Percentiles rank a stretch among this genome's conserved stretches.
Evolutionary conservation across 2,797 vertebrate genomes (phyloP).

Genomic region (Holocentrus rufus): DNA sequence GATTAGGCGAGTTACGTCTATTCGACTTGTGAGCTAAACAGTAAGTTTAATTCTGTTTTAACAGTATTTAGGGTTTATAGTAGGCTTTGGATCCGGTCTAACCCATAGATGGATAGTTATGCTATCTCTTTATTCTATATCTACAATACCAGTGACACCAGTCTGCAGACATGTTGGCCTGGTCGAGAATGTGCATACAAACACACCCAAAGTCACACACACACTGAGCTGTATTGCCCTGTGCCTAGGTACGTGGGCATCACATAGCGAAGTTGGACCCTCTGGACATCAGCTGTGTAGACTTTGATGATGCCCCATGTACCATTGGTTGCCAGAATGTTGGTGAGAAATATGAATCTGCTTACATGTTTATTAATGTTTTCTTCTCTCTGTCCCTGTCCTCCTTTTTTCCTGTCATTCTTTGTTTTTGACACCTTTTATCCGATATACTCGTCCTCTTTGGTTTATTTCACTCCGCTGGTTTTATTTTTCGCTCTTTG

Average conservation of each 20-base stretch:
- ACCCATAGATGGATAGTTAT: too few species aligned
- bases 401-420: conserved; percentile 6
- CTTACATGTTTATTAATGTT: not conserved
- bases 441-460: too few species aligned
- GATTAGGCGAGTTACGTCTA: too few species aligned
- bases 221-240: conserved; percentile 28
- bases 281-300: conserved; percentile 94
- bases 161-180: not conserved
- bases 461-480: conserved; percentile 30
- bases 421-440: conserved; percentile 9
- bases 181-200: not conserved
- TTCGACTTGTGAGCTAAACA: too few species aligned
- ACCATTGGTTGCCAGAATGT: conserved; percentile 88
- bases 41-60: too few species aligned
- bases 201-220: not conserved
- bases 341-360: conserved; percentile 83
- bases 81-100: too few species aligned
- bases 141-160: too few species aligned
- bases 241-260: conserved; percentile 87
- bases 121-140: too few species aligned
- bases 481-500: conserved; percentile 40
- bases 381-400: not conserved
- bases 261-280: conserved; percentile 96
- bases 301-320: conserved; percentile 93
- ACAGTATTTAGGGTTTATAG: too few species aligned